Conservation (phyloP, 2,113 vertebrate genomes). For the Mobula birostris region DNA sequence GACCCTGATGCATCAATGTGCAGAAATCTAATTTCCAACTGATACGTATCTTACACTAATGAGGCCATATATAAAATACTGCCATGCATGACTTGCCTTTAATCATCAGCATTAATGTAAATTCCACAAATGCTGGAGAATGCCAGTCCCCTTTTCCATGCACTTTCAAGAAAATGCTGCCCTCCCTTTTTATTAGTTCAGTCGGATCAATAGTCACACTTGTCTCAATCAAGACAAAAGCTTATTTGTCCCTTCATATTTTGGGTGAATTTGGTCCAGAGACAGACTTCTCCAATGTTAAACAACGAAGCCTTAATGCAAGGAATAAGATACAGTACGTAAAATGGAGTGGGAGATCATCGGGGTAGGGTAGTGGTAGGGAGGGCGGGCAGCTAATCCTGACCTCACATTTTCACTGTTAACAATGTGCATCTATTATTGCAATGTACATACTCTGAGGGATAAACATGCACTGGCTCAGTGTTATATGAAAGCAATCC, state of each 20-base stretch:
- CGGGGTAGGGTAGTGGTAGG: no score
- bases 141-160: neutral
- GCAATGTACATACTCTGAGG: neutral
- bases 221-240: neutral
- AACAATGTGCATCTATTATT: neutral
- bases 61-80: constrained; percentile 15
- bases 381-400: neutral
- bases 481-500: neutral
- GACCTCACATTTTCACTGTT: neutral
- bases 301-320: neutral
- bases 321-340: neutral
- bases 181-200: constrained; percentile 16
- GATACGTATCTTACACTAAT: neutral
- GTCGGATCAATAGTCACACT: neutral
- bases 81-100: neutral
- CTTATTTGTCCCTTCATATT: neutral
- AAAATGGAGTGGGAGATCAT: no score
- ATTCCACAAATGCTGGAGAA: constrained; percentile 4
- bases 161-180: neutral
- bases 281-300: neutral
- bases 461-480: neutral
- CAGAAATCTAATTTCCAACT: constrained; percentile 17
- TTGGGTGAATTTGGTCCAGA: neutral
- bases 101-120: neutral
- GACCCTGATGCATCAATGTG: neutral